Conservation (phyloP, 2,888 invertebrate species). For the Nudaria mundana region DNA sequence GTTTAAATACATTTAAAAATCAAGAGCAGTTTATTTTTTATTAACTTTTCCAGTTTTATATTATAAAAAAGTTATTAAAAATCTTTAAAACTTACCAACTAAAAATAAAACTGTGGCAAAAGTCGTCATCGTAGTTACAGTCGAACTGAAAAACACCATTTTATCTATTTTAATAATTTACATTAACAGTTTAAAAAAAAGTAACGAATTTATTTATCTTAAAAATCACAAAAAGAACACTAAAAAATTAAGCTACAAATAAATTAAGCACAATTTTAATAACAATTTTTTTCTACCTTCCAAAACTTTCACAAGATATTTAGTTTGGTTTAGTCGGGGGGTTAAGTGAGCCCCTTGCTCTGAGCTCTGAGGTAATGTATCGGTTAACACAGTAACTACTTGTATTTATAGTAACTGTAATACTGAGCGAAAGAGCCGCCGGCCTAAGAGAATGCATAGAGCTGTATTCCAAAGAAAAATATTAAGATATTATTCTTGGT, state of each 20-base stretch:
- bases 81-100: conserved; percentile 53
- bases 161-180: conserved; percentile 31
- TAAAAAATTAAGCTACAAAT: conserved; percentile 1
- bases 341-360: conserved; percentile 55
- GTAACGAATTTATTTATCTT: conserved; percentile 9
- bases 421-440: conserved; percentile 29
- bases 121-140: conserved; percentile 63
- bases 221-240: conserved; percentile 6
- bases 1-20: no score
- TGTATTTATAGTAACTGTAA: conserved; percentile 68
- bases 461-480: conserved; percentile 29
- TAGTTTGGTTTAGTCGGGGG: conserved; percentile 50
- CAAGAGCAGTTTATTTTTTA: no score
- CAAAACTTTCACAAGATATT: conserved; percentile 65
- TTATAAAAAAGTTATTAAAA: neutral
- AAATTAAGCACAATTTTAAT: conserved; percentile 2
- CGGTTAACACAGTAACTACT: conserved; percentile 40
- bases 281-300: conserved; percentile 50
- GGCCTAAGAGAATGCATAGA: conserved; percentile 45
- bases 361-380: conserved; percentile 67
- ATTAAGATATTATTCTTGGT: neutral
- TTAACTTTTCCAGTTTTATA: no score
- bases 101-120: conserved; percentile 59
- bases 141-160: conserved; percentile 70
- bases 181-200: neutral